These are phyloP conservation scores for Phyto melanocephala DNA, from an alignment of 2,888 invertebrate genomes.

Conservation along the genomic window DNA sequence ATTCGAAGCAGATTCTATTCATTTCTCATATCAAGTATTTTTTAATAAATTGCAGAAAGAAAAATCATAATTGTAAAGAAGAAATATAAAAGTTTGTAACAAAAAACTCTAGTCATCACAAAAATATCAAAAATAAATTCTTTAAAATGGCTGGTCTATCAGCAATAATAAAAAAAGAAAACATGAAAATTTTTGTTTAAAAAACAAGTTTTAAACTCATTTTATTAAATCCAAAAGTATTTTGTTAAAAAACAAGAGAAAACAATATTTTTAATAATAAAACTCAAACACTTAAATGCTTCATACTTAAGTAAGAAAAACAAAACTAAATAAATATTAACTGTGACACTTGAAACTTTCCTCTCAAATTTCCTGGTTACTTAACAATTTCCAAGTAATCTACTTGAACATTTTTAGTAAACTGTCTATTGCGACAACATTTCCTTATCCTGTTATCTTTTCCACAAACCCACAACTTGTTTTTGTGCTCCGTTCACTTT, in stretches of 20 bases:
- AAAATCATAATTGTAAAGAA: background rate
- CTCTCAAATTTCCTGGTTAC: background rate
- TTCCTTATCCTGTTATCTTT: background rate
- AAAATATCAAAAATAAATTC: constrained; percentile 15
- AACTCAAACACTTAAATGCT: background rate
- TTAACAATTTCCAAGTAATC: background rate
- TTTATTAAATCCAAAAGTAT: no score
- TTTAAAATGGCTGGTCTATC: background rate
- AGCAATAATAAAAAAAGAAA: no score
- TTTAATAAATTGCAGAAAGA: background rate
- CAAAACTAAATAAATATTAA: background rate
- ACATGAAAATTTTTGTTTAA: no score
- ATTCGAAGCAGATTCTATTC: background rate
- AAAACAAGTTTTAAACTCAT: no score
- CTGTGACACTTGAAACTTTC: constrained; percentile 6
- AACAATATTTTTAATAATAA: background rate
- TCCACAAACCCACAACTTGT: background rate
- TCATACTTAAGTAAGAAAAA: background rate
- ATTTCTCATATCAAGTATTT: background rate
- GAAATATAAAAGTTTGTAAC: background rate
- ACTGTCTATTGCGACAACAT: background rate
- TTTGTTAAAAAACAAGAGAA: no score
- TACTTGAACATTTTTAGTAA: background rate
- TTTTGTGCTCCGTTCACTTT: background rate
- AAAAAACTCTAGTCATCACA: background rate